A percentile compares a stretch with the other conserved stretches of the same genome.
phyloP scores from a whole-genome alignment of 2,113 vertebrate species.

The Candoia aspera region DNA sequence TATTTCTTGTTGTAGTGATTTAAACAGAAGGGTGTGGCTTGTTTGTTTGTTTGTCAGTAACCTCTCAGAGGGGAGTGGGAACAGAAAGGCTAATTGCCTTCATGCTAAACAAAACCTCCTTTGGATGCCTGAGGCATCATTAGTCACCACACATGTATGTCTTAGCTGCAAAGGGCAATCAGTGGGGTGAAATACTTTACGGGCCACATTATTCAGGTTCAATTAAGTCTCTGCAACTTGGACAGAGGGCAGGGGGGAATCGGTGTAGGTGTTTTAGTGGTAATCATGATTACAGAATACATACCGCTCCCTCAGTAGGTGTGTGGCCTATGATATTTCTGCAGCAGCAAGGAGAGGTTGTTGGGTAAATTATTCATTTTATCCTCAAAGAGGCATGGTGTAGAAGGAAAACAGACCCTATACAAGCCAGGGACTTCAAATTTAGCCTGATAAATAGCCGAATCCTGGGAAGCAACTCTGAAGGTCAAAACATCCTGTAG shows the following conservation, averaged over 20 bases:
- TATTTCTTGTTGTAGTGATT: background rate
- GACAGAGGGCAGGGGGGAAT: background rate
- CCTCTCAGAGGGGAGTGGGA: constrained; percentile 1
- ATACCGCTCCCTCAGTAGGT: background rate
- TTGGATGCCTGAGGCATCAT: constrained; percentile 22
- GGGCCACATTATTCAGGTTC: background rate
- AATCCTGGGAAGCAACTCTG: background rate
- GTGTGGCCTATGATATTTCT: constrained; percentile 1
- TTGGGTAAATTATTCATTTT: background rate
- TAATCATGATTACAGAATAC: background rate
- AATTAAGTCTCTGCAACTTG: constrained; percentile 21
- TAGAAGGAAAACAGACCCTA: background rate
- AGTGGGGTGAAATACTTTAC: background rate
- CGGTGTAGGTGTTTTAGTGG: background rate
- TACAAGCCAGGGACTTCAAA: background rate
- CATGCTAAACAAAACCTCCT: background rate
- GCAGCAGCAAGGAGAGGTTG: background rate
- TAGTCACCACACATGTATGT: constrained; percentile 4
- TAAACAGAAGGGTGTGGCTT: background rate
- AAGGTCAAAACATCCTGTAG: background rate
- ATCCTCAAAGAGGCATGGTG: background rate
- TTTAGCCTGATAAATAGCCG: background rate
- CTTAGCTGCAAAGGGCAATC: constrained; percentile 28
- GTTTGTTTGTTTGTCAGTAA: constrained; percentile 13
- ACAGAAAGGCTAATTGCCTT: constrained; percentile 1